Conservation (phyloP, 2,797 vertebrate genomes). For the Crypturellus tataupa region DNA sequence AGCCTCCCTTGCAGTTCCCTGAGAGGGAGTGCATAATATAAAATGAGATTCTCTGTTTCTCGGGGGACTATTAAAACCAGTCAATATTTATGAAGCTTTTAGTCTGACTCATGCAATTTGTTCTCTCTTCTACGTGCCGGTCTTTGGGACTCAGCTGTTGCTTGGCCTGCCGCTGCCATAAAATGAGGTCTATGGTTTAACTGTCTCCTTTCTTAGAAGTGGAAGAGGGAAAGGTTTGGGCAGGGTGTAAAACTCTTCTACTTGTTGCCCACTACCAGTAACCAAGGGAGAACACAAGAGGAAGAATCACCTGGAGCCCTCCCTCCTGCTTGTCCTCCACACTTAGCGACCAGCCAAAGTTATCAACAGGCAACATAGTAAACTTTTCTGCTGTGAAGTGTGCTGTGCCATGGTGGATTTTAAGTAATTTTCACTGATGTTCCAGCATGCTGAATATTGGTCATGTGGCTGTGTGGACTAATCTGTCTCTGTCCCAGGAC, state of each 20-base stretch:
- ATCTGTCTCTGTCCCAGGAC: neutral
- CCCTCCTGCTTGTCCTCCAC: neutral
- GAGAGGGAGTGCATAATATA: neutral
- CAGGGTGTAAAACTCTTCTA: neutral
- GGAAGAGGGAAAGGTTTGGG: neutral
- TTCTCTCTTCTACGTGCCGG: conserved; percentile 13
- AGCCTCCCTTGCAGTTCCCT: neutral
- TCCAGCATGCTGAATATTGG: neutral
- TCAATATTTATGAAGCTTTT: conserved; percentile 79
- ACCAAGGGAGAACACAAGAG: neutral
- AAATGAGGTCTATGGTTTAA: conserved; percentile 49
- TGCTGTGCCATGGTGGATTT: neutral
- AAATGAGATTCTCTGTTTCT: conserved; percentile 56
- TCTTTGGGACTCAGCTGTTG: conserved; percentile 59
- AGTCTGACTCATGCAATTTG: conserved; percentile 68
- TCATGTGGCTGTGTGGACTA: neutral
- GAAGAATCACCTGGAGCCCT: neutral
- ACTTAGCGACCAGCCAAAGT: neutral
- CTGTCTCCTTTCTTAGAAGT: neutral
- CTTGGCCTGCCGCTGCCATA: conserved; percentile 24
- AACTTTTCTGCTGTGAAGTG: neutral
- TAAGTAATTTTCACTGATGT: neutral
- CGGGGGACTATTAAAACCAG: conserved; percentile 53
- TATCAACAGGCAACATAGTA: neutral
- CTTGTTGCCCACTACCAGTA: neutral